Evolutionary conservation across 2,113 vertebrate species (phyloP).

Genomic region (Zootoca vivipara): DNA sequence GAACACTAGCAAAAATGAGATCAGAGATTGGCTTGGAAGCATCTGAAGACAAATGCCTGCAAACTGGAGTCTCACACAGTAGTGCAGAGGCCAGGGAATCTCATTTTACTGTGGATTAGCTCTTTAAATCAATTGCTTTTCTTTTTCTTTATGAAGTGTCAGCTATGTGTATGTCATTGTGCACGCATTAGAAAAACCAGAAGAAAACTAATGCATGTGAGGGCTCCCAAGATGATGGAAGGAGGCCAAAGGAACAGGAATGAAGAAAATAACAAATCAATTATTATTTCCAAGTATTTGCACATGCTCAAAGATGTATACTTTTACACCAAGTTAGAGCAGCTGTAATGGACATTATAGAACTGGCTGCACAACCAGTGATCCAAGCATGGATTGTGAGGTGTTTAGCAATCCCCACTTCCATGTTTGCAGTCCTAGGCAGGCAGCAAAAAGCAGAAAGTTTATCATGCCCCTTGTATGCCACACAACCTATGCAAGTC

Average conservation of each 20-base stretch:
- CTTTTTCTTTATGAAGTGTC: not conserved
- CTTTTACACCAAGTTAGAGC: not conserved
- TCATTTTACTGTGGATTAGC: not conserved
- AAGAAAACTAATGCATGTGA: not conserved
- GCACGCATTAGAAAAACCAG: not conserved
- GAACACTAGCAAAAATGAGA: not conserved
- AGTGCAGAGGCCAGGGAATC: not conserved
- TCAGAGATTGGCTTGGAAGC: constrained; percentile 14
- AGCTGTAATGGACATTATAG: not conserved
- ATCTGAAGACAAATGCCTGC: constrained; percentile 5
- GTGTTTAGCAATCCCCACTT: not conserved
- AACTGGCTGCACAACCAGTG: not conserved
- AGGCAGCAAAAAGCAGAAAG: not conserved
- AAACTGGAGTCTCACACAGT: not conserved
- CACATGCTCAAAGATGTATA: not conserved
- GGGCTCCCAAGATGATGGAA: not conserved
- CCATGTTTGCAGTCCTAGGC: not conserved
- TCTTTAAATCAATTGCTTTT: not conserved
- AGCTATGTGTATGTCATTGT: not conserved
- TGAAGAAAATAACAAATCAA: not conserved
- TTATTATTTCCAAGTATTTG: not conserved
- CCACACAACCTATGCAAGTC: not conserved
- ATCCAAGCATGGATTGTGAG: not conserved
- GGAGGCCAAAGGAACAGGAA: not conserved
- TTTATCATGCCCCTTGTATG: too few species aligned